Base-by-base conservation (phyloP, 2,888 invertebrate genomes). In the Linnaemya tessellans region DNA sequence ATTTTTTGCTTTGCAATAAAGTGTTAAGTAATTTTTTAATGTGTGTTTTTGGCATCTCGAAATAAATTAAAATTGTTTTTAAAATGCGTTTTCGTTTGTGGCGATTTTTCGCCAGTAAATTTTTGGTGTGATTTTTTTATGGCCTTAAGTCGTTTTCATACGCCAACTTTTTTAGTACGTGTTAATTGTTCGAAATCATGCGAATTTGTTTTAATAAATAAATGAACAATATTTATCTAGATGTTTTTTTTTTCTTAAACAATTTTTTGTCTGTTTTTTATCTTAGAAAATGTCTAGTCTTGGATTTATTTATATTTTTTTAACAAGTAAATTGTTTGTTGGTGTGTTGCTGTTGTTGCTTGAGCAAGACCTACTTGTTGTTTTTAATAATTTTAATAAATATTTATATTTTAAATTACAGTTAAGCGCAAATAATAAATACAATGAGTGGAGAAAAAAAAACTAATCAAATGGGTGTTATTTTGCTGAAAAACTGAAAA, bases 121-220 rank as follows among this genome's bases (percentile, higher is more conserved):
- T 7, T 8, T 51, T 20, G 38, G 54, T n/a, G 49, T 38, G 15
- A n/a, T 49, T 64, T 41, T 0, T 80, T 73, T 56, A 73, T 80
- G 65, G 41, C 65, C 64, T 51, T 25, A 75, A 74, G 74, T 60
- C 30, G 62, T 13, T 7, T 67, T 64, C 22, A n/a, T 56, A 43
- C 5, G 49, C 30, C 30, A 54, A 43, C 56, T 81, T n/a, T n/a
- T 86, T 86, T 77, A 88, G 84, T 87, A 87, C 84, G 88, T 88
- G 88, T 88, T 88, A 88, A 88, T 88, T 88, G 87, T 84, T 86
- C 71, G 84, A 86, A 87, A 87, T 88, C 88, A 88, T 88, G 88
- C 88, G 87, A 88, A 77, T 81, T 75, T 51, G 30, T 80, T 64
- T 64, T 67, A 77, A 60, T 67, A 70, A 77, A 82, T 43, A 51